phyloP scores from a whole-genome alignment of 2,797 vertebrate species.

The Bradypus variegatus region DNA sequence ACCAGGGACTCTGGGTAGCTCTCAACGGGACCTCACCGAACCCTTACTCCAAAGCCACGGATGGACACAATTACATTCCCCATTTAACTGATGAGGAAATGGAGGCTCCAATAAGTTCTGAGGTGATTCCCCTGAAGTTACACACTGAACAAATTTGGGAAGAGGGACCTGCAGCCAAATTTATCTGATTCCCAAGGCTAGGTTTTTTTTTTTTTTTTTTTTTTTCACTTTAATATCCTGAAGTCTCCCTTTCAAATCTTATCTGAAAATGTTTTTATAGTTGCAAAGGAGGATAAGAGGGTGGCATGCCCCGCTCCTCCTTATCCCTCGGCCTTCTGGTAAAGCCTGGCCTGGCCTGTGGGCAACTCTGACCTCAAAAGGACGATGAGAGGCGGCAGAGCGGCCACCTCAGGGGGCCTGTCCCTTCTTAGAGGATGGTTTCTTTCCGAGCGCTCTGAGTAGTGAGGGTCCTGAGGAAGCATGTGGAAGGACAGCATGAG shows the following conservation, averaged over 20 bases:
- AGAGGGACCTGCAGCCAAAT: background rate
- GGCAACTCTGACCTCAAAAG: background rate
- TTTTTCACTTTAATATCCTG: background rate
- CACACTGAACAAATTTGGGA: background rate
- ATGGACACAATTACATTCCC: fast-evolving
- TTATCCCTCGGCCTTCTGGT: background rate
- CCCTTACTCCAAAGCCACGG: fast-evolving
- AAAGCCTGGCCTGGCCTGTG: too few species aligned
- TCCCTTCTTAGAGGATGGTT: background rate
- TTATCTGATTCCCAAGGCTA: too few species aligned
- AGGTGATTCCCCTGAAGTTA: background rate
- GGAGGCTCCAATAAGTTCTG: fast-evolving
- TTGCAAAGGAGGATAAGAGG: background rate
- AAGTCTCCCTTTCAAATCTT: background rate
- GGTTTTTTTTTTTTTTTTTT: too few species aligned
- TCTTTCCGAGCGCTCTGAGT: background rate
- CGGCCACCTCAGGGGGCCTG: background rate
- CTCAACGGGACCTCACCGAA: background rate
- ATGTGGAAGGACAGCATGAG: too few species aligned
- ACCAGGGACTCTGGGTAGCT: background rate
- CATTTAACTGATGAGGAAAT: background rate
- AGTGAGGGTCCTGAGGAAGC: background rate
- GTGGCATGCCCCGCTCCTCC: background rate
- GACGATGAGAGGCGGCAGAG: background rate
- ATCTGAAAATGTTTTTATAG: background rate